Evolutionary conservation across 2,113 vertebrate genomes (phyloP).

Genomic region (Plectropomus leopardus): DNA sequence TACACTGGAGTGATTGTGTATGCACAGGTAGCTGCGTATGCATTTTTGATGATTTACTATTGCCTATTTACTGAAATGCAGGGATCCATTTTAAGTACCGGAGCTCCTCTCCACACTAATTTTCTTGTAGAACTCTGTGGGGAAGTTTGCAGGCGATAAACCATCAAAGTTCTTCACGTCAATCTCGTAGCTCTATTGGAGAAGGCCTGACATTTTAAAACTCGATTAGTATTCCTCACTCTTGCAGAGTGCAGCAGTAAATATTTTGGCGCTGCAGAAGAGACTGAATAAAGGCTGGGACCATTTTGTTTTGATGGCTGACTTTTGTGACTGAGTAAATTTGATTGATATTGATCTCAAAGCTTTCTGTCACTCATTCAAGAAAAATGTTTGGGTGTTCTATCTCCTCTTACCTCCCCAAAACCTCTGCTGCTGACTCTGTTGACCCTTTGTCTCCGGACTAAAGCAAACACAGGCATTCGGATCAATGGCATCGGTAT

Average conservation of each 20-base stretch:
- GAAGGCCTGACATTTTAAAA: constrained; percentile 31
- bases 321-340: background rate
- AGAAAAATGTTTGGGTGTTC: background rate
- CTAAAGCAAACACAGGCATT: background rate
- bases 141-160: background rate
- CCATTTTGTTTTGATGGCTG: background rate
- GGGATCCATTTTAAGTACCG: background rate
- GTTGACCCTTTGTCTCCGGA: background rate
- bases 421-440: background rate
- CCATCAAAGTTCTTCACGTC: background rate
- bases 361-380: background rate
- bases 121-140: background rate
- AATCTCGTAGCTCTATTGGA: background rate
- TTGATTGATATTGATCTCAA: constrained; percentile 4
- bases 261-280: background rate
- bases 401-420: background rate
- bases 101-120: background rate
- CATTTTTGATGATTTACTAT: constrained; percentile 15
- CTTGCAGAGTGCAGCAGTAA: background rate
- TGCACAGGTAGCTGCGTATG: background rate
- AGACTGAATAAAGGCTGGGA: background rate
- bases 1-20: background rate
- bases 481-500: background rate
- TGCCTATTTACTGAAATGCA: background rate
- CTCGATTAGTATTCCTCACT: constrained; percentile 9